Evolutionary conservation across 2,797 vertebrate genomes (phyloP).

Genomic region (Pipistrellus pipistrellus): DNA sequence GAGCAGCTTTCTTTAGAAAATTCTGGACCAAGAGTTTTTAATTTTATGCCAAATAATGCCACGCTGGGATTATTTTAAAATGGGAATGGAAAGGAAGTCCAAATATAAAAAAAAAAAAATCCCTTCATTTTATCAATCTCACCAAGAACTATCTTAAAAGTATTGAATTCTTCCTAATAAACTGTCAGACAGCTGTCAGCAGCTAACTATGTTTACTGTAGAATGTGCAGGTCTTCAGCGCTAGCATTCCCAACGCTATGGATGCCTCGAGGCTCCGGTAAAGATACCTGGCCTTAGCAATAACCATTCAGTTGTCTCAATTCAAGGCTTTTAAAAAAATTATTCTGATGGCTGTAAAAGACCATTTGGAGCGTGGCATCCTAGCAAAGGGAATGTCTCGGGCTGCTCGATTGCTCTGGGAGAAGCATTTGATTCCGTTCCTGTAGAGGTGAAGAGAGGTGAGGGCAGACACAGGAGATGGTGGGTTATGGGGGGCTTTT

Average conservation of each 20-base stretch:
- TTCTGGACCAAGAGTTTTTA: neutral
- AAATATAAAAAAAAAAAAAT: slow-evolving; percentile 3
- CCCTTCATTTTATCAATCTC: slow-evolving; percentile 65
- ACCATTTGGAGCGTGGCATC: neutral
- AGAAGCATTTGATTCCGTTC: neutral
- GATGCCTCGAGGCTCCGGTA: neutral
- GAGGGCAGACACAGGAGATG: neutral
- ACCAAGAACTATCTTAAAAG: slow-evolving; percentile 54
- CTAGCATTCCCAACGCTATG: neutral
- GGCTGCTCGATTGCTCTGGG: neutral
- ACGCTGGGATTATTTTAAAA: slow-evolving; percentile 50
- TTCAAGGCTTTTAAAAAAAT: neutral
- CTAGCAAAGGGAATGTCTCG: neutral
- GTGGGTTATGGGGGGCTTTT: neutral
- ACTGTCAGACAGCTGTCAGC: slow-evolving; percentile 58
- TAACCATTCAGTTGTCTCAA: neutral
- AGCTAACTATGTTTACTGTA: neutral
- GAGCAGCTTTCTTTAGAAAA: slow-evolving; percentile 10
- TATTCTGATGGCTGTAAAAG: neutral
- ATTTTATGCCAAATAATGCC: neutral
- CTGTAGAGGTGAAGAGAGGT: neutral
- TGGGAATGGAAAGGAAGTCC: slow-evolving; percentile 6
- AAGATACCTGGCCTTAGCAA: neutral
- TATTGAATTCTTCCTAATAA: slow-evolving; percentile 70
- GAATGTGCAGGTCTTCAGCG: neutral